Evolutionary conservation across 2,888 invertebrate genomes (phyloP).

Genomic region (Diadegma fenestrale): DNA sequence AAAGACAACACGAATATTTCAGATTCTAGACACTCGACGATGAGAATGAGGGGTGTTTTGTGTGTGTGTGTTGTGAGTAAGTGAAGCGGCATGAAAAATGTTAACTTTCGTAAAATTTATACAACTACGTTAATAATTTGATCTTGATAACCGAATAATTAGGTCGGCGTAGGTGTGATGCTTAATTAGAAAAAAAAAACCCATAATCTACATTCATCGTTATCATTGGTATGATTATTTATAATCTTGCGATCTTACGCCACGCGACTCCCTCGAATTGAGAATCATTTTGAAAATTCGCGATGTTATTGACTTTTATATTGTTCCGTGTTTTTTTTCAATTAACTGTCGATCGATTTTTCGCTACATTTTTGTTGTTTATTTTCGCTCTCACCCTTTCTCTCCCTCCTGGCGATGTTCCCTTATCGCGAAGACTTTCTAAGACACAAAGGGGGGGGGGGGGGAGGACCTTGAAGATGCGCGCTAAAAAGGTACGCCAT

Average conservation of each 20-base stretch:
- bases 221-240: conserved; percentile 26
- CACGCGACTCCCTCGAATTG: conserved; percentile 43
- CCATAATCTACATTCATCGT: conserved; percentile 8
- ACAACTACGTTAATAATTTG: conserved; percentile 50
- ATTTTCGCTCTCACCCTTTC: background rate
- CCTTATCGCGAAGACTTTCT: conserved; percentile 25
- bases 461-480: conserved; percentile 28
- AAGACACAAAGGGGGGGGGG: conserved; percentile 20
- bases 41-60: conserved; percentile 29
- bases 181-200: conserved; percentile 11
- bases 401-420: conserved; percentile 38
- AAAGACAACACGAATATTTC: conserved; percentile 9
- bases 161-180: conserved; percentile 51
- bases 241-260: conserved; percentile 40
- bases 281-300: conserved; percentile 52
- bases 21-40: conserved; percentile 46
- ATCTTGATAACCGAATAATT: conserved; percentile 57
- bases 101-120: conserved; percentile 42
- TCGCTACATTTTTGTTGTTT: conserved; percentile 1
- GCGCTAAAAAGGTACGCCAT: conserved; percentile 43
- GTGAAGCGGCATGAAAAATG: conserved; percentile 57
- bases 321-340: conserved; percentile 16
- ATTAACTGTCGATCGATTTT: conserved; percentile 57
- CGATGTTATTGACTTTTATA: conserved; percentile 54
- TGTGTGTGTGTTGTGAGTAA: conserved; percentile 28